Evolutionary conservation across 1,140 invertebrate species (phyloP).

Genomic region (Caenorhabditis brenneri): DNA sequence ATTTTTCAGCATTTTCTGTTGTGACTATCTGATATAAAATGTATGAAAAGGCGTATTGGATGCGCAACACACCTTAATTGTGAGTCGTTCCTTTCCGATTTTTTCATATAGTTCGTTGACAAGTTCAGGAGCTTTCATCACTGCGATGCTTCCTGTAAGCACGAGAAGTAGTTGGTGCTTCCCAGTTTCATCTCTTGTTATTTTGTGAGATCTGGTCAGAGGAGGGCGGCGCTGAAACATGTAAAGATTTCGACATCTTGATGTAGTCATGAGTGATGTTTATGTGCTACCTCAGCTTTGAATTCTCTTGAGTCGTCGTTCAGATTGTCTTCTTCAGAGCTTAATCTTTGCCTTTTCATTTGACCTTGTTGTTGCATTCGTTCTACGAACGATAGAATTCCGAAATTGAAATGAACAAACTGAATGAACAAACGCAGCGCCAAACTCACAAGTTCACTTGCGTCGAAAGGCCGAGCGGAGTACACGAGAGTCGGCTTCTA

Average conservation of each 20-base stretch:
- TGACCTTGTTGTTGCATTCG: too few species aligned
- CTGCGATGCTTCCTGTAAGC: slow-evolving; percentile 88
- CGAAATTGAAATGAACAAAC: too few species aligned
- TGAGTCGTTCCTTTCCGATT: slow-evolving; percentile 58
- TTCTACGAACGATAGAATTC: too few species aligned
- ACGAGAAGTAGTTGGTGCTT: slow-evolving; percentile 78
- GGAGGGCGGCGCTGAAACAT: neutral
- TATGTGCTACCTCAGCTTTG: neutral
- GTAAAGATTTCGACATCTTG: too few species aligned
- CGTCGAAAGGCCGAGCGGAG: neutral
- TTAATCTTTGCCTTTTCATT: neutral
- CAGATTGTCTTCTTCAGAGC: neutral
- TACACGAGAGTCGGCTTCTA: neutral
- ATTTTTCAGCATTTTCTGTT: slow-evolving; percentile 85
- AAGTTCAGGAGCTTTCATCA: slow-evolving; percentile 82
- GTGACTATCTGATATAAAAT: slow-evolving; percentile 78
- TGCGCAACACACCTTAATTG: slow-evolving; percentile 62
- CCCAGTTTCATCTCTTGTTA: slow-evolving; percentile 34
- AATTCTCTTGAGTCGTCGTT: neutral
- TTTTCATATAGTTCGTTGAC: slow-evolving; percentile 74
- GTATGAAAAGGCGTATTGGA: slow-evolving; percentile 52
- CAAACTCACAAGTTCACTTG: neutral
- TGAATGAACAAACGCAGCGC: neutral
- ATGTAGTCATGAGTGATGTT: too few species aligned
- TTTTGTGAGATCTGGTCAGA: slow-evolving; percentile 36